Evolutionary conservation across 1,140 invertebrate species (phyloP), one percentile per base, ranked within the genome.

Genomic region (Helicorthomorpha holstii): DNA sequence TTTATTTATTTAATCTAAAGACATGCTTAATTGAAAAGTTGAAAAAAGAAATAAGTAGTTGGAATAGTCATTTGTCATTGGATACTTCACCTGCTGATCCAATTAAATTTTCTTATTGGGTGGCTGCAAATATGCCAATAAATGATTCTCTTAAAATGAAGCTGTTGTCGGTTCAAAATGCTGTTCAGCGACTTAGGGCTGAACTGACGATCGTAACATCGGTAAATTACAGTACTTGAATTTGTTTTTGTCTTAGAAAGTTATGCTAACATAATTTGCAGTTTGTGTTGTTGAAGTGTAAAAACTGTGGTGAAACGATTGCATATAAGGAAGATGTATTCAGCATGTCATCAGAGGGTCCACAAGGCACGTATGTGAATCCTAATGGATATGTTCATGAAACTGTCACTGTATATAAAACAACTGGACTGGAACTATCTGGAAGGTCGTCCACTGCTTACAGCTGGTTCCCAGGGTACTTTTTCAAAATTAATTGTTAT

Each of bases 391-490:
- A 79, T 61, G 78, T 88, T 49, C 83, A 86, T 63, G 86, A 90
- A 64, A 86, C 81, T 1, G 66, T 89, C 14, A 90, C 85, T 10
- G 71, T 88, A 0, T 71, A 74, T 57, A 71, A 75, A 50, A 76
- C 78, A 0, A 63, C 74, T 54, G 75, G 77, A 56, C 65, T 84
- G 24, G 61, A 61, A 3, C 64, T 79, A n/a, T 66, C 71, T 27
- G 70, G 73, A 0, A 61, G 62, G 45, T 69, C 82, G 4, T 82
- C 80, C 1, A 77, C 75, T 21, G 74, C 83, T 58, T 82, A 79
- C 60, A 82, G 77, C 55, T 90, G 86, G 86, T 90, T 90, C 66
- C 85, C 86, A 26, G 85, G 83, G 79, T 85, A 73, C 69, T 62
- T 54, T 27, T 45, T 23, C 27, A 7, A 7, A 34, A 34, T 34